These are phyloP conservation scores for Drosophila conformis DNA, from an alignment of 2,888 invertebrate species.

Conservation along the genomic window DNA sequence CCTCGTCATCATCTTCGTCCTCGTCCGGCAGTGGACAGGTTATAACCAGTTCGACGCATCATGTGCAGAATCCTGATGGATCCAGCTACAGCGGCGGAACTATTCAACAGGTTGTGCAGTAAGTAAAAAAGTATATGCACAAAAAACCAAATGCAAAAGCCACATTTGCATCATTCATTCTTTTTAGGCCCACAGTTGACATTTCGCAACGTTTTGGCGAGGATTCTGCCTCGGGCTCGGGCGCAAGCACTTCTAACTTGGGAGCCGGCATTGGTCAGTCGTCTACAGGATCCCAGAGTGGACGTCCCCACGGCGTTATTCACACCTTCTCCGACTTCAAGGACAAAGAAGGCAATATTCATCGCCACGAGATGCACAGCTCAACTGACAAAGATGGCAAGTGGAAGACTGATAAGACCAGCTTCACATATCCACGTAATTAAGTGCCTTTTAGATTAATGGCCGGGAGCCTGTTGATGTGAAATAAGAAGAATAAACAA, in stretches of 20 bases:
- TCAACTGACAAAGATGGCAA: conserved; percentile 8
- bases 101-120: conserved; percentile 31
- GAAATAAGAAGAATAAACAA: conserved; percentile 35
- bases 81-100: conserved; percentile 7
- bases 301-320: neutral
- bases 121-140: neutral
- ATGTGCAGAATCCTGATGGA: conserved; percentile 44
- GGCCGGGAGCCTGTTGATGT: conserved; percentile 32
- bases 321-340: conserved; percentile 1
- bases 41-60: conserved; percentile 41
- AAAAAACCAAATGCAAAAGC: neutral
- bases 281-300: neutral
- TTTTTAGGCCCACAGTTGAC: conserved; percentile 6
- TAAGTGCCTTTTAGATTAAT: conserved; percentile 14
- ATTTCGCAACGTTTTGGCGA: conserved; percentile 55
- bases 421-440: conserved; percentile 14
- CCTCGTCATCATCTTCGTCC: conserved; percentile 55
- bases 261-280: neutral
- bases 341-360: conserved; percentile 22
- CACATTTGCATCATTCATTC: neutral
- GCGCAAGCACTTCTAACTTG: neutral
- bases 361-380: neutral
- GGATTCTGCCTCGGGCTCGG: conserved; percentile 37
- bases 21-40: conserved; percentile 43
- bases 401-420: conserved; percentile 6